Evolutionary conservation across 2,113 vertebrate species (phyloP).

Genomic region (Centropus unirufus): DNA sequence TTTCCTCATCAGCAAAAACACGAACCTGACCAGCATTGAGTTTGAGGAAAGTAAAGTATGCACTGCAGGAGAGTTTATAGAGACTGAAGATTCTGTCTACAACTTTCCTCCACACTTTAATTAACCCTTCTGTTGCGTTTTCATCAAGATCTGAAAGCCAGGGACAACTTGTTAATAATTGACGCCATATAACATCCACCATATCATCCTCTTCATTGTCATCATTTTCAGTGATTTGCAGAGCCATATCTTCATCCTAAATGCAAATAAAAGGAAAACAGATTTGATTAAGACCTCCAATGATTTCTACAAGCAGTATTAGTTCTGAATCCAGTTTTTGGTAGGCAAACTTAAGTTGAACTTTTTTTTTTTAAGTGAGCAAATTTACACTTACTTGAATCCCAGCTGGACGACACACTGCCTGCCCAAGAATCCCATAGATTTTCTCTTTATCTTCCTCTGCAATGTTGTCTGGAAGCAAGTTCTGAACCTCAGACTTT

Average conservation of each 20-base stretch:
- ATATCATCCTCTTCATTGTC: conserved; percentile 94
- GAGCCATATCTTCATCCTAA: conserved; percentile 96
- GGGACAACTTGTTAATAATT: conserved; percentile 89
- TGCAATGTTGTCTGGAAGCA: conserved; percentile 86
- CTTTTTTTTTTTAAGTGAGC: not conserved
- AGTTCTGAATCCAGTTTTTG: not conserved
- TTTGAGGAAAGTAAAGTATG: conserved; percentile 98
- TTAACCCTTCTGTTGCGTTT: conserved; percentile 89
- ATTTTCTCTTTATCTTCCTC: conserved; percentile 93
- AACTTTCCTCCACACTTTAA: conserved; percentile 93
- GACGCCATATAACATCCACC: conserved; percentile 96
- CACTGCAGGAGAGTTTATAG: conserved; percentile 93
- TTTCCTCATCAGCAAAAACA: not conserved
- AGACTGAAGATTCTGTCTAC: conserved; percentile 97
- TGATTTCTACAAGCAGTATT: not conserved
- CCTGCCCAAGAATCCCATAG: conserved; percentile 95
- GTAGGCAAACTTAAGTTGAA: not conserved
- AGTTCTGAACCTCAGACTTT: conserved; percentile 91
- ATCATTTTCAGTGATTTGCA: conserved; percentile 91
- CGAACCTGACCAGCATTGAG: conserved; percentile 92
- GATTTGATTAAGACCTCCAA: not conserved
- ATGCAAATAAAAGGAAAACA: not conserved
- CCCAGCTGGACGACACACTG: conserved; percentile 94
- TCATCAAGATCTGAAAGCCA: conserved; percentile 93
- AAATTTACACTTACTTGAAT: conserved; percentile 85